A percentile compares a stretch with the other conserved stretches of the same genome.
Evolutionary conservation across 2,888 invertebrate genomes (phyloP).

Genomic region (Theretra japonica): DNA sequence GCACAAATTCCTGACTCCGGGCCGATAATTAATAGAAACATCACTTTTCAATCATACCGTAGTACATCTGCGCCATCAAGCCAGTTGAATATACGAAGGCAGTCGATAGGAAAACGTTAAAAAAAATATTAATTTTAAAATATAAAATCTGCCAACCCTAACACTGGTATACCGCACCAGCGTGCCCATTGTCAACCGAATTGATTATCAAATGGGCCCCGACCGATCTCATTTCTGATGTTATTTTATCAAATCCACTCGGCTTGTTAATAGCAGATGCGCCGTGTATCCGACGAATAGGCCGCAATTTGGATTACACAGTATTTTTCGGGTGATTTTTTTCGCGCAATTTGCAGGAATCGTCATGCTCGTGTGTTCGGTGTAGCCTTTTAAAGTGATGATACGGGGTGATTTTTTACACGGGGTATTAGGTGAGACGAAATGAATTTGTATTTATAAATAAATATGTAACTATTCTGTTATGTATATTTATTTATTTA

Average conservation of each 20-base stretch:
- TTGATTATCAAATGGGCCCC: constrained; percentile 43
- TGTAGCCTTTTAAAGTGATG: background rate
- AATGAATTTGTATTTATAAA: no score
- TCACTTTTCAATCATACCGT: no score
- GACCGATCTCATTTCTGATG: constrained; percentile 42
- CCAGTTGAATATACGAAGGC: no score
- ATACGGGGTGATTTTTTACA: background rate
- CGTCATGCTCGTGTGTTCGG: background rate
- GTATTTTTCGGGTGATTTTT: background rate
- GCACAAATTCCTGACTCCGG: no score
- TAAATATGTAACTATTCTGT: no score
- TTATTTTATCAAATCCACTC: constrained; percentile 42
- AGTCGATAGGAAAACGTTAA: no score
- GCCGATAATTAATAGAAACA: no score
- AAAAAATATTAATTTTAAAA: background rate
- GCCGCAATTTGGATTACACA: background rate
- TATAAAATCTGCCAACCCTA: constrained; percentile 29
- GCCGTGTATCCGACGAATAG: background rate
- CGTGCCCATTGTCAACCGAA: constrained; percentile 41
- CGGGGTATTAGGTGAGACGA: no score
- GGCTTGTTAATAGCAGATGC: constrained; percentile 30
- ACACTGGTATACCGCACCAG: constrained; percentile 31
- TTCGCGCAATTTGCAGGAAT: background rate
- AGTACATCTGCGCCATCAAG: no score
- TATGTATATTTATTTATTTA: no score